Evolutionary conservation across 2,113 vertebrate species (phyloP), one percentile per base, ranked within the genome.

Genomic region (Noctilio leporinus): DNA sequence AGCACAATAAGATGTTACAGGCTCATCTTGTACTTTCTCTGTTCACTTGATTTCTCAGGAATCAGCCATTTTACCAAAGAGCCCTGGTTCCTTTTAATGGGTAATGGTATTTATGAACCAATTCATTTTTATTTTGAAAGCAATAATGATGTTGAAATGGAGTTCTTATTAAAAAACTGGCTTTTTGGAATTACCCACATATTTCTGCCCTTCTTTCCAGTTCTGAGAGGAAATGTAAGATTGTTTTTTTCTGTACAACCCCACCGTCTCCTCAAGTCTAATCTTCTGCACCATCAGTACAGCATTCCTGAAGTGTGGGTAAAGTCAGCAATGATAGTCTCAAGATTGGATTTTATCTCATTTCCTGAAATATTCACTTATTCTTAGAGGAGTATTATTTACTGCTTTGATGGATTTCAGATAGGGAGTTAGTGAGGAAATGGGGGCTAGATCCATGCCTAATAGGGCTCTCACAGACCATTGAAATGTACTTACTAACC

Each of bases 71-170:
- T 96, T 94, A 45, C 49, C 30, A 72, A 81, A 67, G 78, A 86
- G 40, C 38, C 38, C 12, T 59, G 67, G 14, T 89, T 91, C 43
- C n/a, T 89, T 93, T 95, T 78, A 84, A 49, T 70, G 43, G 33
- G 35, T 10, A 62, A 93, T 67, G 28, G 24, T 35, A 59, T 65
- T 96, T 62, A 77, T 16, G 59, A 82, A 62, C 11, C 22, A 88
- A 76, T 57, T 93, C 51, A 53, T 77, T 88, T 93, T 94, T 95
- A 65, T 93, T 95, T 30, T 83, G 43, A 77, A 28, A 83, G 43
- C 17, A 88, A 10, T 78, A 55, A 78, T 91, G n/a, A 57, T 49
- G 20, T 78, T 86, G 75, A 43, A 89, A 82, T 82, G 57, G 35
- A 69, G 10, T 72, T 92, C 47, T 88, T 95, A 14, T 45, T 87